Conservation (phyloP, 2,797 vertebrate genomes). For the Acipenser transmontanus region DNA sequence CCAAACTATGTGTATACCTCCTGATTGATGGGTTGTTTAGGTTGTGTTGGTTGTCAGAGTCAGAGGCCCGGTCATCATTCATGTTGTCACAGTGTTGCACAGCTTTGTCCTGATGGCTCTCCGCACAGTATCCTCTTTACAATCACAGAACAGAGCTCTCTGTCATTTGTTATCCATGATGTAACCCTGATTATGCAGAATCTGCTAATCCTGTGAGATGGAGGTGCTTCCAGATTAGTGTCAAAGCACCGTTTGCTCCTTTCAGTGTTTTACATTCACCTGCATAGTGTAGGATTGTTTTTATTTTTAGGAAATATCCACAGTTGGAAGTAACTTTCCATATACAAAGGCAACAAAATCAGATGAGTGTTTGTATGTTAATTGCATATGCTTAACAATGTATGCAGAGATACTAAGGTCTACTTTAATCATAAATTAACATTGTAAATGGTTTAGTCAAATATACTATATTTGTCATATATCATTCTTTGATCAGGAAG, state of each 20-base stretch:
- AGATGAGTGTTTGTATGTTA: not conserved
- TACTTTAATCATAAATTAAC: too few relatives aligned
- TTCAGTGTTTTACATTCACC: not conserved
- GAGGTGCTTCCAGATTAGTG: too few relatives aligned
- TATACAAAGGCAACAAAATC: too few relatives aligned
- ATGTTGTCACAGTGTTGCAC: not conserved
- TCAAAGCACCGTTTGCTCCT: not conserved
- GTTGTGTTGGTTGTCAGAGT: not conserved
- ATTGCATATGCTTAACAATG: too few relatives aligned
- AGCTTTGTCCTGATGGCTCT: not conserved
- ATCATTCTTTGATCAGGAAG: too few relatives aligned
- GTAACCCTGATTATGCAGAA: not conserved
- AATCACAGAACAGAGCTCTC: too few relatives aligned
- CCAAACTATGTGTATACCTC: too few relatives aligned
- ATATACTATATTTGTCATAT: too few relatives aligned
- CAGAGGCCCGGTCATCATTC: not conserved
- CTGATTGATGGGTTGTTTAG: not conserved
- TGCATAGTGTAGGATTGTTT: not conserved
- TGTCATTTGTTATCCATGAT: not conserved
- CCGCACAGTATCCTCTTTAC: not conserved
- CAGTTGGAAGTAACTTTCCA: too few relatives aligned
- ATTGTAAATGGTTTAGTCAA: too few relatives aligned
- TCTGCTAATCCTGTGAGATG: not conserved
- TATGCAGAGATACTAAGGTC: too few relatives aligned
- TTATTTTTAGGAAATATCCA: too few relatives aligned